These are phyloP conservation scores for Saxidomus purpurata DNA, from an alignment of 1,140 invertebrate species.

Conservation along the genomic window DNA sequence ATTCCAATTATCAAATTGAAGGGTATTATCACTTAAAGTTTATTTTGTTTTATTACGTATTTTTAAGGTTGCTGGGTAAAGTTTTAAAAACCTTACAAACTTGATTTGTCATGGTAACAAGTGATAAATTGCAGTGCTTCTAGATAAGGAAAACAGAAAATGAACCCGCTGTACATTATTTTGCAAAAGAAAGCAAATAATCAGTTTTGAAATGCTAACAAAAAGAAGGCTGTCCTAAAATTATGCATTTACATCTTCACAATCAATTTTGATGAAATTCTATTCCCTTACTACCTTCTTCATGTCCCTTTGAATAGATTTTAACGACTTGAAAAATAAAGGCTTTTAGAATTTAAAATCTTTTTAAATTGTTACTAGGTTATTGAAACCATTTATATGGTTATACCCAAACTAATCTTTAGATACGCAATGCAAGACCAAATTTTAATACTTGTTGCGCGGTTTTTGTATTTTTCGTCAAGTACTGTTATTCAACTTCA, in stretches of 20 bases:
- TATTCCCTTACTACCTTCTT: constrained; percentile 36
- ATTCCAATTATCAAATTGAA: no score
- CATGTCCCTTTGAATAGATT: constrained; percentile 10
- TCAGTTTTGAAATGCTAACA: constrained; percentile 23
- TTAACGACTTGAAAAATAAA: constrained; percentile 36
- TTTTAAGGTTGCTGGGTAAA: no score
- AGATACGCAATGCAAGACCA: constrained; percentile 9
- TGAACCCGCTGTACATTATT: constrained; percentile 7
- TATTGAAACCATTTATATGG: constrained; percentile 45
- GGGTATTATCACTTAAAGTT: no score
- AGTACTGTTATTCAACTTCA: constrained; percentile 28
- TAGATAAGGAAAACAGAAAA: constrained; percentile 6
- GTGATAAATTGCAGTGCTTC: background rate
- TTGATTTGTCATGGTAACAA: background rate
- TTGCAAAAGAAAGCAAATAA: background rate
- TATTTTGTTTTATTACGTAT: no score
- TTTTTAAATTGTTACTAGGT: constrained; percentile 40
- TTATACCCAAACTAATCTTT: constrained; percentile 5
- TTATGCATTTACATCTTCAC: constrained; percentile 44
- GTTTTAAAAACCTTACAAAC: no score
- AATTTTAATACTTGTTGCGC: constrained; percentile 9
- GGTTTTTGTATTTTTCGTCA: constrained; percentile 6
- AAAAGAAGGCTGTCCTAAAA: constrained; percentile 31
- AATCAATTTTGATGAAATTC: constrained; percentile 45
- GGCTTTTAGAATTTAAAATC: constrained; percentile 39